Evolutionary conservation across 1,140 invertebrate genomes (phyloP).

Genomic region (Oryzaephilus surinamensis): DNA sequence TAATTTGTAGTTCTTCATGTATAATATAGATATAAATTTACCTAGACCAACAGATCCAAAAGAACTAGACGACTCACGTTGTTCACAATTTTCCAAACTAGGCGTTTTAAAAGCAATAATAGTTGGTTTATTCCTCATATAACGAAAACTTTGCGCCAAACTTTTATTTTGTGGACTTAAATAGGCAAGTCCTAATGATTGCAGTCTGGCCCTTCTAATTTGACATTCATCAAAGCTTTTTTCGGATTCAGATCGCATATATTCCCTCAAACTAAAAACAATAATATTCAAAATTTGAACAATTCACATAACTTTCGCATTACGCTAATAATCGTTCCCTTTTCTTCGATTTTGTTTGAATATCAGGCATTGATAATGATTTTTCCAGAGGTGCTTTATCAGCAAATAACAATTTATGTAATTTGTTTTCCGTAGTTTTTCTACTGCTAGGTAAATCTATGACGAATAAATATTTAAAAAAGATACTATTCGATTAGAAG

Average conservation of each 20-base stretch:
- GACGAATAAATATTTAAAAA: too few species aligned
- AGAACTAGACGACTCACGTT: constrained; percentile 42
- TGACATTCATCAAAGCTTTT: constrained; percentile 60
- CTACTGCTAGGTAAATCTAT: constrained; percentile 12
- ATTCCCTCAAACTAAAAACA: constrained; percentile 49
- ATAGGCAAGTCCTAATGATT: constrained; percentile 56
- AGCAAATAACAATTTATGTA: constrained; percentile 39
- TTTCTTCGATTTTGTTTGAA: constrained; percentile 61
- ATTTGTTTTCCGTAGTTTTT: constrained; percentile 33
- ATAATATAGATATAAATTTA: constrained; percentile 17
- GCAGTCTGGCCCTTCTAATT: constrained; percentile 48
- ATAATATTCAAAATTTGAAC: neutral
- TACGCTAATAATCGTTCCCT: constrained; percentile 55
- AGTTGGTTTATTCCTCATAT: constrained; percentile 77
- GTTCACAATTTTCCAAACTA: constrained; percentile 56
- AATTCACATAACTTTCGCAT: constrained; percentile 32
- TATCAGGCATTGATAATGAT: constrained; percentile 72
- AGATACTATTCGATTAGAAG: too few species aligned
- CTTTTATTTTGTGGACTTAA: constrained; percentile 64
- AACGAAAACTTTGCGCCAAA: constrained; percentile 69
- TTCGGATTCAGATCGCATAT: constrained; percentile 67
- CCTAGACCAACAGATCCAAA: constrained; percentile 46
- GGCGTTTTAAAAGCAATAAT: constrained; percentile 77
- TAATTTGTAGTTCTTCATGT: neutral
- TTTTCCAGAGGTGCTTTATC: constrained; percentile 59